Percentiles rank a stretch among this genome's conserved stretches.
Evolutionary conservation across 2,797 vertebrate species (phyloP).

Genomic region (Leptoclinus maculatus): DNA sequence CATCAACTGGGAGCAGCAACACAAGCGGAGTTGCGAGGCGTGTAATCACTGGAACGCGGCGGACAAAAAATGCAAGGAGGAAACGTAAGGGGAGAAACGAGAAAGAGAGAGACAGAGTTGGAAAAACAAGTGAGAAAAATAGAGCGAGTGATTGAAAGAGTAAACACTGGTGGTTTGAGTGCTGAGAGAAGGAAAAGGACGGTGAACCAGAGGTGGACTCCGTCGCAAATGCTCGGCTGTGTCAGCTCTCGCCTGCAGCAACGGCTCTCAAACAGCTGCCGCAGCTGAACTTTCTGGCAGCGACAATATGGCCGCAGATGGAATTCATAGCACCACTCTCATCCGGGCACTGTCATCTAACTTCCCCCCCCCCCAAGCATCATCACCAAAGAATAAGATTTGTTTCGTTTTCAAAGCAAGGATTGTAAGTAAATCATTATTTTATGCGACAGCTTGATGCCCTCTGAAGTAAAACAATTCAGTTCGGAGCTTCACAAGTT

Average conservation of each 20-base stretch:
- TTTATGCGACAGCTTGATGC: slow-evolving; percentile 3
- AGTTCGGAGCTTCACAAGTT: not conserved
- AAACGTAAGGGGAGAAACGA: slow-evolving; percentile 1
- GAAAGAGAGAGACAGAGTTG: not conserved
- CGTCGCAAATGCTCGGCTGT: slow-evolving; percentile 14
- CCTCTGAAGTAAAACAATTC: not conserved
- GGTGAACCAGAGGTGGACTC: slow-evolving; percentile 8
- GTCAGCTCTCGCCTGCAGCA: slow-evolving; percentile 44
- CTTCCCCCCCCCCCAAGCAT: slow-evolving; percentile 12
- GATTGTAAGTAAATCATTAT: slow-evolving; percentile 7
- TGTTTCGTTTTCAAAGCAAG: slow-evolving; percentile 3
- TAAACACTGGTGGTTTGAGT: slow-evolving; percentile 10
- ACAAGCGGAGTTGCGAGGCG: slow-evolving; percentile 27
- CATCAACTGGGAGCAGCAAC: slow-evolving; percentile 16
- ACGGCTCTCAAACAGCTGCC: slow-evolving; percentile 47
- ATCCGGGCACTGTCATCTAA: slow-evolving; percentile 23
- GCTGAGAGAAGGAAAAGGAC: slow-evolving; percentile 11
- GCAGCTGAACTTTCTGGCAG: slow-evolving; percentile 57
- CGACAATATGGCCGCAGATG: slow-evolving; percentile 34
- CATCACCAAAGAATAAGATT: not conserved
- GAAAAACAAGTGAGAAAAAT: not conserved
- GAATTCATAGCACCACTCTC: slow-evolving; percentile 32
- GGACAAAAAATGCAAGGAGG: slow-evolving; percentile 3
- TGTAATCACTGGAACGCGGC: slow-evolving; percentile 49
- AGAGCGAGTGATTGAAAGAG: slow-evolving; percentile 16